Conservation (phyloP, 2,888 invertebrate species). For the Aphodius sticticus region DNA sequence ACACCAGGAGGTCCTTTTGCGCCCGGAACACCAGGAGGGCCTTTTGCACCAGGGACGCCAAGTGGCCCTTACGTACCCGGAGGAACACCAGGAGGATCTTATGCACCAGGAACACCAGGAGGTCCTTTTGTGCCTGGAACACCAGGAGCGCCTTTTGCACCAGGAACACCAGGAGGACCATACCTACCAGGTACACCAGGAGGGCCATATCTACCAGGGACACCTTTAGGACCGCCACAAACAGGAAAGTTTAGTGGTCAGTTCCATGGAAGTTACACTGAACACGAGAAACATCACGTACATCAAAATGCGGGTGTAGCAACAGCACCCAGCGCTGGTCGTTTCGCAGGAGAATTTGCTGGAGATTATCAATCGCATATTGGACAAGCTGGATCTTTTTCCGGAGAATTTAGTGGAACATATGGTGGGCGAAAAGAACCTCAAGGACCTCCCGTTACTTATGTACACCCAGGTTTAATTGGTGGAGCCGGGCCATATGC, state of each 20-base stretch:
- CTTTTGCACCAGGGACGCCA: slow-evolving; percentile 17
- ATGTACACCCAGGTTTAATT: slow-evolving; percentile 31
- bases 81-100: slow-evolving; percentile 23
- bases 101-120: slow-evolving; percentile 23
- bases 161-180: slow-evolving; percentile 7
- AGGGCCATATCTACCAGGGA: slow-evolving; percentile 37
- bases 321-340: slow-evolving; percentile 37
- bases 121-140: not conserved
- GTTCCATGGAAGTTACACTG: slow-evolving; percentile 35
- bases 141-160: slow-evolving; percentile 29
- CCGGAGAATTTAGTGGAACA: slow-evolving; percentile 39
- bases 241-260: slow-evolving; percentile 30
- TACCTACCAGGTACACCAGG: slow-evolving; percentile 31
- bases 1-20: slow-evolving; percentile 30
- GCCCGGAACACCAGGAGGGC: slow-evolving; percentile 33
- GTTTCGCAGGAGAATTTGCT: slow-evolving; percentile 41
- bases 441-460: slow-evolving; percentile 37
- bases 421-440: slow-evolving; percentile 35
- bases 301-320: slow-evolving; percentile 21
- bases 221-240: slow-evolving; percentile 12
- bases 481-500: slow-evolving; percentile 11
- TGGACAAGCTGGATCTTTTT: slow-evolving; percentile 40
- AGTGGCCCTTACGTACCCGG: slow-evolving; percentile 39
- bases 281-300: slow-evolving; percentile 7
- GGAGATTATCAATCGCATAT: slow-evolving; percentile 42